A percentile compares a stretch with the other conserved stretches of the same genome.
Evolutionary conservation across 2,113 vertebrate species (phyloP).

Genomic region (Coreoperca whiteheadi): DNA sequence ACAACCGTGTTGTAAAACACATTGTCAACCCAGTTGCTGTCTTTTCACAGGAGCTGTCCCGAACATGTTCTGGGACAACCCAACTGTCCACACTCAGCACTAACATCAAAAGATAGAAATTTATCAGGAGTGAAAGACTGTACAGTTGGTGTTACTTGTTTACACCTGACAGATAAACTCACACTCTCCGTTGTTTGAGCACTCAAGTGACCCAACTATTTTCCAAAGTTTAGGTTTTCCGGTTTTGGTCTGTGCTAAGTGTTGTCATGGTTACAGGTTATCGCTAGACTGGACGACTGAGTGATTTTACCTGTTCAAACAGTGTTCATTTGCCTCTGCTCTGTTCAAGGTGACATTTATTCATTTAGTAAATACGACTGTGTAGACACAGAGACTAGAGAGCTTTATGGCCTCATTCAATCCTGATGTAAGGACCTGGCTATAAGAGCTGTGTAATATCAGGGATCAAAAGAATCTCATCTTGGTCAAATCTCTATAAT

Average conservation of each 20-base stretch:
- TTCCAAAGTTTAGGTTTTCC: neutral
- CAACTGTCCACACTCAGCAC: neutral
- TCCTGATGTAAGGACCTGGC: neutral
- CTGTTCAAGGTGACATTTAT: neutral
- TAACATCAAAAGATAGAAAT: neutral
- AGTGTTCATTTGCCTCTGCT: neutral
- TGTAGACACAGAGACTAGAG: neutral
- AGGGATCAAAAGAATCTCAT: neutral
- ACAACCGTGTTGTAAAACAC: neutral
- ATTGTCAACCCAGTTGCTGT: neutral
- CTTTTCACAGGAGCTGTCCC: neutral
- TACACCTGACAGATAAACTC: neutral
- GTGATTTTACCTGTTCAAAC: neutral
- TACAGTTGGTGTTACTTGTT: constrained; percentile 1
- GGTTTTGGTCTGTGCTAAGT: neutral
- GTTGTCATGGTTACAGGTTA: neutral
- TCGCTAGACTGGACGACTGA: neutral
- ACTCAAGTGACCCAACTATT: neutral
- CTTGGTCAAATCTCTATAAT: neutral
- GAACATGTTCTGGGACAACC: neutral
- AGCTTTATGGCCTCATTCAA: neutral
- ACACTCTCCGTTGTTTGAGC: neutral
- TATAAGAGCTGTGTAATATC: neutral
- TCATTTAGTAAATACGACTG: neutral
- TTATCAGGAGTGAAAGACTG: neutral